These are phyloP conservation scores for Polypedilum pembai DNA, from an alignment of 1,140 invertebrate species.

Conservation along the genomic window DNA sequence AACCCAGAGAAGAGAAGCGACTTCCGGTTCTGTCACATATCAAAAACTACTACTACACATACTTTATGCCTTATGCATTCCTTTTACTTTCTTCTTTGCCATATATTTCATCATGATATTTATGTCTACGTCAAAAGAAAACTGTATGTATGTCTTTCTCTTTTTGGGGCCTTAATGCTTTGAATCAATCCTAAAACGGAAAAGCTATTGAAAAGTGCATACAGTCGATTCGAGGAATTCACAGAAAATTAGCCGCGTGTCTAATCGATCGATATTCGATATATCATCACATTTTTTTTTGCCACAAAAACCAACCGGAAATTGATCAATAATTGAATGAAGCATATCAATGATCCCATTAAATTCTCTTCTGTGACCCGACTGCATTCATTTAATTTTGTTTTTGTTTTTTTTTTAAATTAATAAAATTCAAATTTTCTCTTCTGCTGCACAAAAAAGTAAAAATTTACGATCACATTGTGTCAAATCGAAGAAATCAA, in stretches of 20 bases:
- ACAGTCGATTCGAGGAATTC: neutral
- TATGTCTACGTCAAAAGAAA: constrained; percentile 6
- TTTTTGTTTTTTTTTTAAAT: neutral
- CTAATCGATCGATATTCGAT: neutral
- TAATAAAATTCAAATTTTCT: constrained; percentile 1
- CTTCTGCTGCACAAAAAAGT: neutral
- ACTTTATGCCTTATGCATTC: constrained; percentile 12
- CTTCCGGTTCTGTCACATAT: constrained; percentile 26
- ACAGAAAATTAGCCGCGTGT: neutral
- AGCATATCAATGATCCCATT: neutral
- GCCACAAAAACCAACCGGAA: constrained; percentile 21
- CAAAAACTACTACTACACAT: neutral
- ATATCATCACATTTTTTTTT: neutral
- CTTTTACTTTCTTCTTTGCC: neutral
- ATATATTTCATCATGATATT: neutral
- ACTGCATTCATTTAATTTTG: neutral
- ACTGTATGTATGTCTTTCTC: neutral
- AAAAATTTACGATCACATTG: constrained; percentile 14
- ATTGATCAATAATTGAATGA: constrained; percentile 25
- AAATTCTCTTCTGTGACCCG: neutral
- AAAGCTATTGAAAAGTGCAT: neutral
- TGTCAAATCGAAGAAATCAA: constrained; percentile 22
- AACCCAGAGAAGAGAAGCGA: constrained; percentile 15
- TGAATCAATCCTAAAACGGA: too few species aligned
- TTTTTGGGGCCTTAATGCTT: neutral